Conservation (phyloP, 1,140 invertebrate species). For the Lordiphosa stackelbergi region DNA sequence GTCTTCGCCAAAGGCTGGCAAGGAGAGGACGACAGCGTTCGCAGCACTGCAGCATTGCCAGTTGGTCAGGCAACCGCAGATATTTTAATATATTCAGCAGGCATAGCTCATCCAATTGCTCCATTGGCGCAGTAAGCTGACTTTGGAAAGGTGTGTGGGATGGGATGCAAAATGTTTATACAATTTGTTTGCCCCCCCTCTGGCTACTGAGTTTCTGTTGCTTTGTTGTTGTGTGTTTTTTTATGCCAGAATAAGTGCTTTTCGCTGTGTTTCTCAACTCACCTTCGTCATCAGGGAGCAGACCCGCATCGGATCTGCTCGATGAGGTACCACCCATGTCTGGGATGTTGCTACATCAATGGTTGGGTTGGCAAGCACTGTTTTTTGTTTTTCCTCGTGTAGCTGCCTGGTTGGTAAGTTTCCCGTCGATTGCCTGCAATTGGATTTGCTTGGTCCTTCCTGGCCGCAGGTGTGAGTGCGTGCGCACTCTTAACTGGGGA, state of each 20-base stretch:
- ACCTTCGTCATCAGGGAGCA: slow-evolving; percentile 75
- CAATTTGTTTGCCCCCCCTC: slow-evolving; percentile 5
- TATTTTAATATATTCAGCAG: slow-evolving; percentile 40
- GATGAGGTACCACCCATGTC: slow-evolving; percentile 72
- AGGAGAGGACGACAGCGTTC: slow-evolving; percentile 40
- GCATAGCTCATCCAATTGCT: slow-evolving; percentile 52
- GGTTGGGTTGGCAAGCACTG: slow-evolving; percentile 19
- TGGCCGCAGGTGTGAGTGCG: background rate
- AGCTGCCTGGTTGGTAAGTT: background rate
- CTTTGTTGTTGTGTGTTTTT: background rate
- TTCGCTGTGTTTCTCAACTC: slow-evolving; percentile 15
- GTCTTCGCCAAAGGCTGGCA: slow-evolving; percentile 43
- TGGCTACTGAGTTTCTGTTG: slow-evolving; percentile 29
- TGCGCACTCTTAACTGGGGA: background rate
- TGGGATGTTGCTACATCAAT: slow-evolving; percentile 54
- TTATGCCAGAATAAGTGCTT: background rate
- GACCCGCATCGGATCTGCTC: slow-evolving; percentile 72
- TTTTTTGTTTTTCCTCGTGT: slow-evolving; percentile 9
- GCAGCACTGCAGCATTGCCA: slow-evolving; percentile 45
- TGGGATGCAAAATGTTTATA: slow-evolving; percentile 17
- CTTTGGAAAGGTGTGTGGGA: slow-evolving; percentile 10
- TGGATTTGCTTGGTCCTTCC: slow-evolving; percentile 9
- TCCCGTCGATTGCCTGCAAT: slow-evolving; percentile 9
- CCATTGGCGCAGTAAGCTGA: slow-evolving; percentile 28
- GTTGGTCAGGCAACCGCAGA: slow-evolving; percentile 39